phyloP scores from a whole-genome alignment of 2,797 vertebrate species.

The Falco biarmicus region DNA sequence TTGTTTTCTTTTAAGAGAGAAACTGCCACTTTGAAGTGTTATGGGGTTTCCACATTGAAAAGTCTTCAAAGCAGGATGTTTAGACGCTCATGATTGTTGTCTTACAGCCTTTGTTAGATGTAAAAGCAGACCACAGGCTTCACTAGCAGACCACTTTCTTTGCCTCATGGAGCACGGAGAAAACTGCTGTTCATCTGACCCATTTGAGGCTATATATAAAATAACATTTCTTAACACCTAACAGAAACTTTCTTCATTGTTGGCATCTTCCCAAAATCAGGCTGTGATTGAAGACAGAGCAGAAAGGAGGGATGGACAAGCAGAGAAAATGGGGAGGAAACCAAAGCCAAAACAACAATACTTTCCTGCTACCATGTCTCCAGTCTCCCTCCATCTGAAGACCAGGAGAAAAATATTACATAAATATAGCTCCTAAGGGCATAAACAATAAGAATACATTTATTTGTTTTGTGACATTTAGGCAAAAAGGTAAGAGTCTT shows the following conservation, averaged over 20 bases:
- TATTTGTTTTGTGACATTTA: not conserved
- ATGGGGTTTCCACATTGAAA: not conserved
- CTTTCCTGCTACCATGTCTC: not conserved
- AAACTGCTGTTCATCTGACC: not conserved
- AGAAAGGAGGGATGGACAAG: not conserved
- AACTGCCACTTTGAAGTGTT: not conserved
- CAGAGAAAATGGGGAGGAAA: not conserved
- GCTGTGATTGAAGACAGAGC: not conserved
- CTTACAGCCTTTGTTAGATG: not conserved
- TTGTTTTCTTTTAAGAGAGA: not conserved
- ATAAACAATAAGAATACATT: not conserved
- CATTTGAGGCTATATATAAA: not conserved
- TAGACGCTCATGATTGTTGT: not conserved
- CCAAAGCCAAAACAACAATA: not conserved
- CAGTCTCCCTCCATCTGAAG: not conserved
- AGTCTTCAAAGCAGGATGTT: not conserved
- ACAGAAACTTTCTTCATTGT: not conserved
- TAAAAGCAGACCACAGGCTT: not conserved
- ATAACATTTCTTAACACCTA: not conserved
- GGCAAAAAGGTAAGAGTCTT: not conserved
- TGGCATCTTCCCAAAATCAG: not conserved
- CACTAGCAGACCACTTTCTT: not conserved
- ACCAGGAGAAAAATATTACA: not conserved
- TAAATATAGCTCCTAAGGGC: not conserved
- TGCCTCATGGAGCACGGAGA: not conserved